phyloP scores from a whole-genome alignment of 2,113 vertebrate genomes.

The Erythrocercus mccallii region DNA sequence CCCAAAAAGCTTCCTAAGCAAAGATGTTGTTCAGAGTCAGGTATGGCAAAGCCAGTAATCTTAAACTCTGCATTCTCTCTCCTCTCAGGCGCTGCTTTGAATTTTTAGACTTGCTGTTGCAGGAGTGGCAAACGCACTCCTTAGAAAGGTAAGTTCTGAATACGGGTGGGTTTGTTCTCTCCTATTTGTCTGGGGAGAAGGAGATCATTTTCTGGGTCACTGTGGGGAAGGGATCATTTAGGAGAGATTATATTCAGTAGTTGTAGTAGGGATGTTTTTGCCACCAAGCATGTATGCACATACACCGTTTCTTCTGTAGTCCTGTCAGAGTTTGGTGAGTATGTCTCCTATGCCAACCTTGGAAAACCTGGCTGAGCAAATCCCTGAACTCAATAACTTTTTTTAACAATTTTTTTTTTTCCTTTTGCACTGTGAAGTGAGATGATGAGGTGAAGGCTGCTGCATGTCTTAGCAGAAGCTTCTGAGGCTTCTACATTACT shows the following conservation, averaged over 20 bases:
- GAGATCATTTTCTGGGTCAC: background rate
- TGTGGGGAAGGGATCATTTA: background rate
- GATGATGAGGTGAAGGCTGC: background rate
- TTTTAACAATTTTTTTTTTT: background rate
- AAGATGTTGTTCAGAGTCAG: background rate
- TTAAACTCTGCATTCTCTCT: background rate
- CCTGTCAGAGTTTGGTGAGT: background rate
- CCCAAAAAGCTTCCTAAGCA: background rate
- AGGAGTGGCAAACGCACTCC: slow-evolving; percentile 94
- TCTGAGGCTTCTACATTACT: background rate
- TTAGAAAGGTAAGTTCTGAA: slow-evolving; percentile 86
- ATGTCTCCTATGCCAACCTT: background rate
- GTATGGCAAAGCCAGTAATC: background rate
- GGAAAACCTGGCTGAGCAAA: background rate
- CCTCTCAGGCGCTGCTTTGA: slow-evolving; percentile 90
- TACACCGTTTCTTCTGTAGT: background rate
- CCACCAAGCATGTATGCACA: rapidly evolving
- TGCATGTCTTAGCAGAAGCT: background rate
- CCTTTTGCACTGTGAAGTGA: background rate
- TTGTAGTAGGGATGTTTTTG: background rate
- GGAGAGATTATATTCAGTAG: background rate
- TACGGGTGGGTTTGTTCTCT: background rate
- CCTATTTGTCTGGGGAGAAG: background rate
- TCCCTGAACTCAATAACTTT: background rate
- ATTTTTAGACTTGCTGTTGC: slow-evolving; percentile 93